phyloP scores from a whole-genome alignment of 2,113 vertebrate genomes.

The Myiozetetes cayanensis region DNA sequence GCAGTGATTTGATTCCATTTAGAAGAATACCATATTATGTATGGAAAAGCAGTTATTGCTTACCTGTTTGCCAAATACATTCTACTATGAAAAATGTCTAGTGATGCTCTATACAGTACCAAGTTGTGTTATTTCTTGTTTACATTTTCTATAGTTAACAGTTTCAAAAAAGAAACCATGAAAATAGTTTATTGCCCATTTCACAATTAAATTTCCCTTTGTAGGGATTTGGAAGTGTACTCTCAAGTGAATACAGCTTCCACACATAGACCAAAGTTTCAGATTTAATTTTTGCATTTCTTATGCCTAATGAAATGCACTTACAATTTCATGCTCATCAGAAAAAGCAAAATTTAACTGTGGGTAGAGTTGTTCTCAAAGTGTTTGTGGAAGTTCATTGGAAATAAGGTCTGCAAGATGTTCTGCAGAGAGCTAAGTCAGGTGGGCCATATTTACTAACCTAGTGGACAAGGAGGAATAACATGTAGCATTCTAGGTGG shows the following conservation, averaged over 20 bases:
- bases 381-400: neutral
- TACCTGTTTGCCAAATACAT: conserved; percentile 38
- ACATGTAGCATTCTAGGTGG: rapidly evolving
- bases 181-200: neutral
- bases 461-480: neutral
- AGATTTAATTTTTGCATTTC: neutral
- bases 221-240: neutral
- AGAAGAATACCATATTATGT: conserved; percentile 37
- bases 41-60: conserved; percentile 39
- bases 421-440: neutral
- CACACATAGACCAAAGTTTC: neutral
- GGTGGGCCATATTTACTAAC: neutral
- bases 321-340: neutral
- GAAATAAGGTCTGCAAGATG: neutral
- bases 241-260: neutral
- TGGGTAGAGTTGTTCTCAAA: neutral
- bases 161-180: neutral
- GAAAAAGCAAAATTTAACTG: neutral
- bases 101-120: neutral
- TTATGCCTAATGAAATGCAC: neutral
- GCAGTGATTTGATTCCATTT: conserved; percentile 38
- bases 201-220: neutral
- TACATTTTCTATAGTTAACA: conserved; percentile 17
- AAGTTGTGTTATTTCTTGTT: neutral
- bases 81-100: conserved; percentile 15